Base-by-base conservation (phyloP, 1,140 invertebrate species). In the Leptinotarsa undecemlineata region DNA sequence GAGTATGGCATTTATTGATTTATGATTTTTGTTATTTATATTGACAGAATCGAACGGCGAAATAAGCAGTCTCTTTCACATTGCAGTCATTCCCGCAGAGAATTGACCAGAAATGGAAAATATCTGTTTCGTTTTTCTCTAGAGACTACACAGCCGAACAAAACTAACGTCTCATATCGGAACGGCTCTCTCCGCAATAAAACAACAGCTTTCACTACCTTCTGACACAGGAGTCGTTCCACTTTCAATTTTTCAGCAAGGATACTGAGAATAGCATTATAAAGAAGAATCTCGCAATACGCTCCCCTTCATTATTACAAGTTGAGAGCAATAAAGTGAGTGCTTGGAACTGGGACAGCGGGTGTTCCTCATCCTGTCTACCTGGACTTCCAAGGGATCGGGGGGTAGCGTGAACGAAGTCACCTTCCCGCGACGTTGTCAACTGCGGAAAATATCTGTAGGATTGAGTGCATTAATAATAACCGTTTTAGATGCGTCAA, bases 241-340 rank as follows among this genome's bases (percentile, higher is more conserved):
- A 57, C 51, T 57, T 57, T 57, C 51, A 57, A n/a, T 57, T 57
- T 57, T 57, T 57, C 51, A 57, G 51, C 17, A 57, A 19, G 51
- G n/a, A 57, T 17, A 57, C 51, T 57, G 51, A 57, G 51, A 57
- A 57, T 57, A 14, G 51, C 51, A 57, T 57, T 57, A 57, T 57
- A 57, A 57, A 57, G 51, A 57, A 57, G 51, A 17, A 57, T 42
- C 33, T 42, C 33, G 33, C 8, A 42, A 42, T 15, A 57, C 51
- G 4, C 51, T 57, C 51, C 51, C 51, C 51, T 57, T 57, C 51
- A 57, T 57, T 57, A 57, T 57, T 57, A 57, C 51, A 57, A 57
- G 51, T 57, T 19, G 51, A 14, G 51, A 57, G 51, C 51, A 57
- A 57, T 57, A 57, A 57, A 57, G 15, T 57, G n/a, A 57, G 51